Evolutionary conservation across 2,113 vertebrate genomes (phyloP).

Genomic region (Empidonax traillii): DNA sequence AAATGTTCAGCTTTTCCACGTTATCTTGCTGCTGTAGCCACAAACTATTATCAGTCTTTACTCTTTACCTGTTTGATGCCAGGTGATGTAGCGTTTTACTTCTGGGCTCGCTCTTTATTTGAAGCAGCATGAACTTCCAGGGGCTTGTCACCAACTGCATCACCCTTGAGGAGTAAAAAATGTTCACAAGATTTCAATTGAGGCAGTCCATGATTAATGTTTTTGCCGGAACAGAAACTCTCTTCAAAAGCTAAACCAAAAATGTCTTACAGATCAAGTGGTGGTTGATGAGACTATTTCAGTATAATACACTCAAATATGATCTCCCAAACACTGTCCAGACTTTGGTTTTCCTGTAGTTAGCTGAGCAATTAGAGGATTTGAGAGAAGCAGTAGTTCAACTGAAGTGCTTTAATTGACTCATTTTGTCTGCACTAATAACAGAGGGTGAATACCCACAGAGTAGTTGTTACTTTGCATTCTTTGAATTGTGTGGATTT

Average conservation of each 20-base stretch:
- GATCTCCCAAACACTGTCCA: not conserved
- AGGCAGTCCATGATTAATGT: not conserved
- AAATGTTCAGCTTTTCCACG: not conserved
- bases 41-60: not conserved
- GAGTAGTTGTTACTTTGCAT: slow-evolving; percentile 7
- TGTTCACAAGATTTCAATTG: not conserved
- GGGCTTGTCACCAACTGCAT: slow-evolving; percentile 39
- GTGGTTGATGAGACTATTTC: not conserved
- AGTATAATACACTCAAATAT: not conserved
- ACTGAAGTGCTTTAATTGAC: slow-evolving; percentile 39
- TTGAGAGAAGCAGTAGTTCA: slow-evolving; percentile 22
- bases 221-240: not conserved
- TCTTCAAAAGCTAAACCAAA: slow-evolving; percentile 20
- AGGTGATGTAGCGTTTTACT: slow-evolving; percentile 53
- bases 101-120: slow-evolving; percentile 39
- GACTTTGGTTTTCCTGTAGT: not conserved
- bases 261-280: not conserved
- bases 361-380: slow-evolving; percentile 12
- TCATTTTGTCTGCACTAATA: slow-evolving; percentile 33
- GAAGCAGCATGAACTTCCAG: slow-evolving; percentile 13
- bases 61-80: slow-evolving; percentile 70
- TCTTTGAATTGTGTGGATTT: slow-evolving; percentile 15
- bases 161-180: slow-evolving; percentile 31
- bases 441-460: slow-evolving; percentile 24
- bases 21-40: not conserved